Conservation (phyloP, 2,888 invertebrate genomes). For the Synanthedon vespiformis region DNA sequence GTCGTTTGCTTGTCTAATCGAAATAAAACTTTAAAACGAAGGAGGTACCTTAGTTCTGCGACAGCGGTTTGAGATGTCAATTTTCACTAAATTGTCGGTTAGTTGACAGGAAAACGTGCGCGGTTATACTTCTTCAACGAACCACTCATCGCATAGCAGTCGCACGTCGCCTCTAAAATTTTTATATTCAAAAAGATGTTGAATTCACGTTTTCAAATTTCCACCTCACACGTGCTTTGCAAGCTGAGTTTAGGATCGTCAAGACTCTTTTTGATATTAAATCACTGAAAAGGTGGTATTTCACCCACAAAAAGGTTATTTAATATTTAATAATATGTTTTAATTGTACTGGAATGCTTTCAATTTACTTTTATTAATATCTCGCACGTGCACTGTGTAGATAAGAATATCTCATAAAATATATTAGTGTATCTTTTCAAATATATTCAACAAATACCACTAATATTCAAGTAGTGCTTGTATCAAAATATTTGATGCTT, state of each 20-base stretch:
- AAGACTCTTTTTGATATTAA: constrained; percentile 17
- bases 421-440: too few relatives aligned
- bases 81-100: constrained; percentile 44
- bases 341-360: too few relatives aligned
- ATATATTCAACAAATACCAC: too few relatives aligned
- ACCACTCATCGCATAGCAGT: background rate
- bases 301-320: too few relatives aligned
- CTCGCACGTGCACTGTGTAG: too few relatives aligned
- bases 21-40: too few relatives aligned
- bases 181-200: constrained; percentile 20
- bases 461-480: too few relatives aligned
- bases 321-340: too few relatives aligned
- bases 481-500: too few relatives aligned
- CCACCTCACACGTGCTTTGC: constrained; percentile 49
- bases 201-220: constrained; percentile 56
- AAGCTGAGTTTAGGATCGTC: constrained; percentile 33
- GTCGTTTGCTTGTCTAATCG: too few relatives aligned
- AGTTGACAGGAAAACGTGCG: constrained; percentile 38
- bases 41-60: background rate
- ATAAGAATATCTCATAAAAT: too few relatives aligned
- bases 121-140: constrained; percentile 3
- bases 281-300: background rate
- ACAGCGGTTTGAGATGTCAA: constrained; percentile 29
- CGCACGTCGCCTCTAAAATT: background rate
- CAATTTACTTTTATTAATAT: too few relatives aligned